Conservation (phyloP, 2,797 vertebrate genomes). For the Melanotaenia trifasciata region DNA sequence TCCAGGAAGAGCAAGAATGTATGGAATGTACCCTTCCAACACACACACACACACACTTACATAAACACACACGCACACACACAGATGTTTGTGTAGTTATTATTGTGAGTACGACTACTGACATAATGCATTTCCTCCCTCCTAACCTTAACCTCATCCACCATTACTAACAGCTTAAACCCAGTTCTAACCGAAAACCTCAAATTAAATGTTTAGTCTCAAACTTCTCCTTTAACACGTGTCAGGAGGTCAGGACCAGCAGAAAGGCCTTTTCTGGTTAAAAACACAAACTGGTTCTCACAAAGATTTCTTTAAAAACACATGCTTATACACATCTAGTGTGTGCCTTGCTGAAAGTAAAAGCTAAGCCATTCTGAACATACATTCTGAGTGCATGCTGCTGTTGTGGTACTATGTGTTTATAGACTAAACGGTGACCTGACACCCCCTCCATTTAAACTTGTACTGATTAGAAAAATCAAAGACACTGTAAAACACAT, state of each 20-base stretch:
- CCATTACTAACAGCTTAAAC: not conserved
- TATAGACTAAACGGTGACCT: no score
- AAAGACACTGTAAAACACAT: no score
- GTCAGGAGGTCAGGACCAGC: not conserved
- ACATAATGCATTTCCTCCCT: not conserved
- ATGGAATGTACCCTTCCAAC: conserved; percentile 61
- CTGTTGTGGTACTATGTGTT: no score
- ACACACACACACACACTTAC: conserved; percentile 29
- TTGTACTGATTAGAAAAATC: no score
- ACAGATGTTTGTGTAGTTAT: not conserved
- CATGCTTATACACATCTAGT: no score
- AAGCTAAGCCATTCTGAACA: no score
- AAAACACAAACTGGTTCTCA: no score
- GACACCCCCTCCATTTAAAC: no score
- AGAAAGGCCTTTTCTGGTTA: not conserved
- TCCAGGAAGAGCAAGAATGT: conserved; percentile 76
- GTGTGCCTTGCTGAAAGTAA: no score
- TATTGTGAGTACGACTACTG: not conserved
- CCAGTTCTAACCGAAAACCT: not conserved
- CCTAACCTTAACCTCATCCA: not conserved
- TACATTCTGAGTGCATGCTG: no score
- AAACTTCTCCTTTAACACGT: not conserved
- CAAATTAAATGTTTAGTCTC: not conserved
- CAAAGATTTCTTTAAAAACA: no score
- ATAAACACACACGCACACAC: conserved; percentile 4